Evolutionary conservation across 2,113 vertebrate species (phyloP).

Genomic region (Daboia siamensis): DNA sequence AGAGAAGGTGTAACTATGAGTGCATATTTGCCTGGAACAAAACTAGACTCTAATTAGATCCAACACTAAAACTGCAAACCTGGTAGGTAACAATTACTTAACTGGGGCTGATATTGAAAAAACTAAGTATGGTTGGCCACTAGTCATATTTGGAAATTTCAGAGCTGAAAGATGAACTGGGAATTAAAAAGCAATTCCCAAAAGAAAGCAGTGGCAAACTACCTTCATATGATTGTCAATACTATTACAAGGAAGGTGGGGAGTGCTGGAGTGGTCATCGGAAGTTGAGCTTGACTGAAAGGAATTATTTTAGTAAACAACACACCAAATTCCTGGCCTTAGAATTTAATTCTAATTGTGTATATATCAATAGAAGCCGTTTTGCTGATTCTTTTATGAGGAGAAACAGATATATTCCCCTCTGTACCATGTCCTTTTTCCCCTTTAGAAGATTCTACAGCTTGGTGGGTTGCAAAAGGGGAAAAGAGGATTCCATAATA

Average conservation of each 20-base stretch:
- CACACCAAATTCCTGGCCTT: neutral
- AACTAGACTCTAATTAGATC: neutral
- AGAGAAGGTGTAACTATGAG: neutral
- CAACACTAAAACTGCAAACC: neutral
- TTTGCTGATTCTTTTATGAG: neutral
- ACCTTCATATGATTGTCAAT: no score
- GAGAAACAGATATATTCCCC: neutral
- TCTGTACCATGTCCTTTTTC: neutral
- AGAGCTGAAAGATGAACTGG: no score
- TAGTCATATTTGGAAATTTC: no score
- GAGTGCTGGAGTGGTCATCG: neutral
- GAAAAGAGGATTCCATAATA: neutral
- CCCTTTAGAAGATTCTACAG: neutral
- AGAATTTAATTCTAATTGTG: neutral
- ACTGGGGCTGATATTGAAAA: neutral
- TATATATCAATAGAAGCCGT: neutral
- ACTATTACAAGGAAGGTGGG: neutral
- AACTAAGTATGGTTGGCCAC: neutral
- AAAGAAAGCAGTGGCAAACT: no score
- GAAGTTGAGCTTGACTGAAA: neutral
- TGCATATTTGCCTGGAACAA: neutral
- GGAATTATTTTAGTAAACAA: neutral
- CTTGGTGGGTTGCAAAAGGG: neutral
- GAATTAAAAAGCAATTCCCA: no score
- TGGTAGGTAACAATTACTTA: neutral